phyloP scores from a whole-genome alignment of 2,888 invertebrate genomes.

The Abscondita cerata region DNA sequence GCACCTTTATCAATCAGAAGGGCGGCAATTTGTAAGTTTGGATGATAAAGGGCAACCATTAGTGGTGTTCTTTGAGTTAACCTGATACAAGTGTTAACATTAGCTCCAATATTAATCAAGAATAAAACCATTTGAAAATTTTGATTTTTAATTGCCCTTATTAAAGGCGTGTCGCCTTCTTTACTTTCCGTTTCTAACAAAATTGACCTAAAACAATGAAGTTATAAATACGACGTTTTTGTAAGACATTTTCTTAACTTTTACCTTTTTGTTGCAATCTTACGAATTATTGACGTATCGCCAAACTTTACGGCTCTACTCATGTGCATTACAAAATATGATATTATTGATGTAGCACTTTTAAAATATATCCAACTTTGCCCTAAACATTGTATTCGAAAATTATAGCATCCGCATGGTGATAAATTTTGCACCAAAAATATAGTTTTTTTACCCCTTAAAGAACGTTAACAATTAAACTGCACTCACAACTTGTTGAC shows the following conservation, averaged over 20 bases:
- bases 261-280: conserved; percentile 49
- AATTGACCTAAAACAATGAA: conserved; percentile 57
- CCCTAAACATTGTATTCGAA: conserved; percentile 57
- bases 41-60: conserved; percentile 60
- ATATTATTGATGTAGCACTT: conserved; percentile 49
- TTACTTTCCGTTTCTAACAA: conserved; percentile 60
- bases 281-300: conserved; percentile 49
- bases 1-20: conserved; percentile 62
- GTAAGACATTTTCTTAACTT: too few species aligned
- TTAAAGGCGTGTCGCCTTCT: conserved; percentile 63
- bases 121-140: conserved; percentile 57
- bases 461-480: conserved; percentile 35
- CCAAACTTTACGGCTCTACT: conserved; percentile 49
- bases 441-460: conserved; percentile 60
- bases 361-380: conserved; percentile 50
- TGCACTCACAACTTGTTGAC: too few species aligned
- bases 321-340: conserved; percentile 49
- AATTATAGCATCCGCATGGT: conserved; percentile 61
- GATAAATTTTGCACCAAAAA: conserved; percentile 59
- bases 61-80: conserved; percentile 59
- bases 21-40: conserved; percentile 53
- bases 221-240: too few species aligned
- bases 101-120: conserved; percentile 60
- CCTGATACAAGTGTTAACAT: conserved; percentile 57
- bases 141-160: conserved; percentile 62